Evolutionary conservation across 1,140 invertebrate species (phyloP), one percentile per base, ranked within the genome.

Genomic region (Drosophila gunungcola): DNA sequence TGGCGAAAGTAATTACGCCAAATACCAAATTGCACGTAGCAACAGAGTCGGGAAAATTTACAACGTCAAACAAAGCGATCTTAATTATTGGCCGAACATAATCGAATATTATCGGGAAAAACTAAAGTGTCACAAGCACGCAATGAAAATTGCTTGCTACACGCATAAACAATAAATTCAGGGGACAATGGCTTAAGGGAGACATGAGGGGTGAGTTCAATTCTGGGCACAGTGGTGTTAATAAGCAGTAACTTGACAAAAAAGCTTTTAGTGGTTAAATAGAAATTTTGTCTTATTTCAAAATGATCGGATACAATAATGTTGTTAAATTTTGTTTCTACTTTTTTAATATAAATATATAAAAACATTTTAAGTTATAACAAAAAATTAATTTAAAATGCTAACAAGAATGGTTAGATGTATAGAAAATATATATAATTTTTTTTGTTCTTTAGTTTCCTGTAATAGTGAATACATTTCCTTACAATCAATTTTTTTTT

Each of bases 91-190:
- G 49, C 27, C 27, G 38, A 58, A 42, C 32, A 51, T 41, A 61
- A 55, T 69, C 52, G 39, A 60, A 38, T 52, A 36, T 29, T 65
- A 48, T 62, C 42, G 54, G 27, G 58, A 12, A 58, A 64, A 73
- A 61, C 34, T 27, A 72, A 78, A 78, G 67, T 76, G 61, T 76
- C 73, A 42, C 61, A 46, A 36, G 54, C 74, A 78, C 74, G 75
- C 74, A 64, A 78, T 45, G 51, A 54, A 64, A 52, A 70, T 52
- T 32, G 56, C 49, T 68, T 34, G 63, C 27, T 43, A 49, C 55
- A 77, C 56, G 73, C 73, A 76, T 76, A 55, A 76, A 76, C 55
- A 60, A 68, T 42, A 68, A 55, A 39, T 68, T 75, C n/a, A 34
- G 49, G 36, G 60, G 3, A 54, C 48, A 55, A 55, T 48, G 27